These are phyloP conservation scores for Petrocephalus zakoni DNA, from an alignment of 2,113 vertebrate species.

Conservation along the genomic window DNA sequence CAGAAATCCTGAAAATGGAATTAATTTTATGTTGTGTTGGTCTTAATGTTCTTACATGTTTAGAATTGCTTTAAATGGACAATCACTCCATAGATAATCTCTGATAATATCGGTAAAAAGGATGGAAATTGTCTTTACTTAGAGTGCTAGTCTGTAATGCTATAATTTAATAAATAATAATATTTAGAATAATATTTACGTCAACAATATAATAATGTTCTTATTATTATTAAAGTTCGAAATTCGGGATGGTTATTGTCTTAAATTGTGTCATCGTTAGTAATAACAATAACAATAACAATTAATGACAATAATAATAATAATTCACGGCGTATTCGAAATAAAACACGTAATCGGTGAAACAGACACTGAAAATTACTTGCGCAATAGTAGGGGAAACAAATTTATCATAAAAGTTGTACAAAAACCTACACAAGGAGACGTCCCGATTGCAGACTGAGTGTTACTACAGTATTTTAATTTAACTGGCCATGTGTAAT, in stretches of 20 bases:
- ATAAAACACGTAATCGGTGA: not conserved
- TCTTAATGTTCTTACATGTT: not conserved
- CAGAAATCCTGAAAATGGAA: not conserved
- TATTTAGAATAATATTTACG: no score
- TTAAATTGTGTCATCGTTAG: no score
- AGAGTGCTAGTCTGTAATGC: not conserved
- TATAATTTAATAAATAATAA: not conserved
- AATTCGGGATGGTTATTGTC: no score
- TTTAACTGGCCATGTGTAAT: not conserved
- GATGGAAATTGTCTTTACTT: not conserved
- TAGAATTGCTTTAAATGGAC: not conserved
- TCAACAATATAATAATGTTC: no score
- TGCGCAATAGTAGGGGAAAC: not conserved
- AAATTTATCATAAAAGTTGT: not conserved
- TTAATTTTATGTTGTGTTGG: not conserved
- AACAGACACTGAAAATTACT: not conserved
- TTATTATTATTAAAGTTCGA: no score
- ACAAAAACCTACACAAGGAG: not conserved
- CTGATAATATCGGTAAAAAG: not conserved
- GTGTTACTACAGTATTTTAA: not conserved
- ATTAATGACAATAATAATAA: not conserved
- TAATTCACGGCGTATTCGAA: not conserved
- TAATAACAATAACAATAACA: no score
- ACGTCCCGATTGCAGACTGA: not conserved
- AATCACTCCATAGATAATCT: not conserved